These are phyloP conservation scores for Zoroaster sp. DNA, from an alignment of 53 echinoderm and acorn worm species.

Conservation along the genomic window DNA sequence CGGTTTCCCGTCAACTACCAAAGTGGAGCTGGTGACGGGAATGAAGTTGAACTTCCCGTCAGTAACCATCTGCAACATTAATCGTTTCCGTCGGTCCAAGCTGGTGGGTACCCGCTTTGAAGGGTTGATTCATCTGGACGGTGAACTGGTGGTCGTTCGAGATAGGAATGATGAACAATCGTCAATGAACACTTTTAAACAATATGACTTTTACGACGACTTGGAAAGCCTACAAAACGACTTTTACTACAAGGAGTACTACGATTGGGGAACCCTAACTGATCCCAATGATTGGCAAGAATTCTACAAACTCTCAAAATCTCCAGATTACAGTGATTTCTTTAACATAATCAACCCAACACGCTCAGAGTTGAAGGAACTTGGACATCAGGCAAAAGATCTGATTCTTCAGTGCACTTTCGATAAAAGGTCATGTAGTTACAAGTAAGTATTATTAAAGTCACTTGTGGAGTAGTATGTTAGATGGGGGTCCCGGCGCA, in stretches of 20 bases:
- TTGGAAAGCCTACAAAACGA: too few species aligned
- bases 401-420: slow-evolving; percentile 92
- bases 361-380: slow-evolving; percentile 52
- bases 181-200: too few species aligned
- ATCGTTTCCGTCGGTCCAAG: slow-evolving; percentile 33
- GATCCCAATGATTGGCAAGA: slow-evolving; percentile 83
- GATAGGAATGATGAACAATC: background rate
- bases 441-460: slow-evolving; percentile 63
- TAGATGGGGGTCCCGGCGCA: too few species aligned
- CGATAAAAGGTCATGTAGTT: slow-evolving; percentile 77
- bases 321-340: slow-evolving; percentile 83
- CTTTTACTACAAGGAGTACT: slow-evolving; percentile 76
- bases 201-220: too few species aligned
- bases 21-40: slow-evolving; percentile 60
- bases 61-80: slow-evolving; percentile 86
- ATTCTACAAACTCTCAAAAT: slow-evolving; percentile 69
- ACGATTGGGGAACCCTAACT: slow-evolving; percentile 58
- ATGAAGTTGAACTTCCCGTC: slow-evolving; percentile 70
- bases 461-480: too few species aligned
- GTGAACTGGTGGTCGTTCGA: slow-evolving; percentile 36
- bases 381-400: slow-evolving; percentile 73
- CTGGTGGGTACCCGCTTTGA: slow-evolving; percentile 74
- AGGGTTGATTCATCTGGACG: slow-evolving; percentile 80
- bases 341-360: slow-evolving; percentile 74
- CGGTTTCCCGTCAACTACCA: slow-evolving; percentile 49